A percentile compares a stretch with the other conserved stretches of the same genome.
phyloP scores from a whole-genome alignment of 2,113 vertebrate genomes.

The Sitta europaea region DNA sequence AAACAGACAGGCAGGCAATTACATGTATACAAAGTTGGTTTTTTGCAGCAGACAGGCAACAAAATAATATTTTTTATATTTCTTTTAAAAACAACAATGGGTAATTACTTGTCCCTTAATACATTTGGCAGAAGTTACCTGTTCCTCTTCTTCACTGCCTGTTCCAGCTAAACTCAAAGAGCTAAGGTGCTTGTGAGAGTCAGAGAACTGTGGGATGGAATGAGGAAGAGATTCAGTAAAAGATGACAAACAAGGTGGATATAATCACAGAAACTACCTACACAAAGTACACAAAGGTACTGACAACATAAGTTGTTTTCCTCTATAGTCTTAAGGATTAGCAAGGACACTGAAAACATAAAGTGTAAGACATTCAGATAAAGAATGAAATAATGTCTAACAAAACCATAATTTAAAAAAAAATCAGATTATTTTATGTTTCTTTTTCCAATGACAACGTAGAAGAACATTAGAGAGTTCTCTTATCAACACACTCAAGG shows the following conservation, averaged over 20 bases:
- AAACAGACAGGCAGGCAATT: neutral
- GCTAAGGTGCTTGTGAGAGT: slow-evolving; percentile 66
- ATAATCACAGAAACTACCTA: neutral
- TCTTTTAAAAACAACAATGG: neutral
- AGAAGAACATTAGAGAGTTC: neutral
- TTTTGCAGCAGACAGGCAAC: neutral
- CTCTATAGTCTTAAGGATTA: slow-evolving; percentile 11
- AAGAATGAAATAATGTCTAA: slow-evolving; percentile 8
- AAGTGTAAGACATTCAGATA: slow-evolving; percentile 24
- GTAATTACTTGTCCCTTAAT: neutral
- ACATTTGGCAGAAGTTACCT: slow-evolving; percentile 60
- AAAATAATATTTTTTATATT: neutral
- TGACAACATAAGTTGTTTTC: neutral
- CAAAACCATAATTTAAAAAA: neutral
- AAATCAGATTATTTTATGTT: neutral
- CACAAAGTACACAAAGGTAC: neutral
- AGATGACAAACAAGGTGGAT: slow-evolving; percentile 13
- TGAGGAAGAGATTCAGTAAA: slow-evolving; percentile 54
- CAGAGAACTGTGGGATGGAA: slow-evolving; percentile 64
- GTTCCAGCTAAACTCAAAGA: slow-evolving; percentile 74
- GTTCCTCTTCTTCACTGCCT: slow-evolving; percentile 77
- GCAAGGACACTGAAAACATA: slow-evolving; percentile 7
- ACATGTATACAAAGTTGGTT: neutral
- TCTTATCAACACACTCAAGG: neutral
- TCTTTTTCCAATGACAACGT: neutral